Evolutionary conservation across 2,888 invertebrate genomes (phyloP).

Genomic region (Philhelius pedissequus): DNA sequence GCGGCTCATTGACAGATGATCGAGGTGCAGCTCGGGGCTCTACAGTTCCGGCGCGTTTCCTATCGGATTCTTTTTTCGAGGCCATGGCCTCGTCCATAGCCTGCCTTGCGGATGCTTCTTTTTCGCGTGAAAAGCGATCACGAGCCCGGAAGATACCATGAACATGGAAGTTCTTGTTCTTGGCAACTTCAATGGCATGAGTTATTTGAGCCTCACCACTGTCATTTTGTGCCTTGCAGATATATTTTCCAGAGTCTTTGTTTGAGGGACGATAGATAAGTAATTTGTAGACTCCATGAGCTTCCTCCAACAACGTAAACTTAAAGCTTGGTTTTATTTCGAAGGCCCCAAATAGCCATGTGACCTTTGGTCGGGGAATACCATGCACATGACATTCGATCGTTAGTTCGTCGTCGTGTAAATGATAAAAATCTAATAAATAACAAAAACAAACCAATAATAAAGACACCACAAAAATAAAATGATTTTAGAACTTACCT

Average conservation of each 20-base stretch:
- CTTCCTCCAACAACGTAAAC: conserved; percentile 77
- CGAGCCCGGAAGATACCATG: conserved; percentile 78
- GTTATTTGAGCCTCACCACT: conserved; percentile 81
- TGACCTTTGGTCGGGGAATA: conserved; percentile 76
- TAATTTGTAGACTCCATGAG: conserved; percentile 80
- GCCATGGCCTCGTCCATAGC: conserved; percentile 77
- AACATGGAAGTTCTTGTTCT: conserved; percentile 80
- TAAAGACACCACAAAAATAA: conserved; percentile 74
- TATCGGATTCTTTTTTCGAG: conserved; percentile 77
- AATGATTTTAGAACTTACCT: conserved; percentile 77
- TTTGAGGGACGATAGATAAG: conserved; percentile 81
- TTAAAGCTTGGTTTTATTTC: conserved; percentile 76
- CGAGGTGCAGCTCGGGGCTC: conserved; percentile 71
- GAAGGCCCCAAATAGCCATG: conserved; percentile 77
- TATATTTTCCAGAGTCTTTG: conserved; percentile 84
- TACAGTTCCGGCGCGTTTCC: conserved; percentile 72
- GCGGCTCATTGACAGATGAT: conserved; percentile 72
- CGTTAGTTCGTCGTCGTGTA: conserved; percentile 82
- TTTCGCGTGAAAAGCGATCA: conserved; percentile 74
- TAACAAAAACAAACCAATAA: conserved; percentile 1
- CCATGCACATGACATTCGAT: conserved; percentile 80
- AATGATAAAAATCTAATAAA: conserved; percentile 77
- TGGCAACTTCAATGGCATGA: conserved; percentile 80
- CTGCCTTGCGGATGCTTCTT: conserved; percentile 74
- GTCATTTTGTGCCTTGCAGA: conserved; percentile 85